Conservation (phyloP, 2,797 vertebrate species). For the Ptychadena robeensis region DNA sequence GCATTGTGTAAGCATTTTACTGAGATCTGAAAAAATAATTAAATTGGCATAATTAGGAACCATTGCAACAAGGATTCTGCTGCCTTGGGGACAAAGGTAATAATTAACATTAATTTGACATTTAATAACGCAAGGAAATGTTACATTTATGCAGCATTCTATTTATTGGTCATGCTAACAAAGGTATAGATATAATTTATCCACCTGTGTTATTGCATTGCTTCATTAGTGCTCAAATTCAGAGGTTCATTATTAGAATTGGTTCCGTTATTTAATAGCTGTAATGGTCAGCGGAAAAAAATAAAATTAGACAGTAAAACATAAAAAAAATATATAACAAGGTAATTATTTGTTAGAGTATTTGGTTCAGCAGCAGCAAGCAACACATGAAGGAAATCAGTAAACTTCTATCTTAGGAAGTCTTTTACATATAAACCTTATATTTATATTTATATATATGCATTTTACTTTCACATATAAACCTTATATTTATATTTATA, state of each 20-base stretch:
- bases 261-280: not conserved
- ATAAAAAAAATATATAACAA: not conserved
- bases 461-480: too few relatives aligned
- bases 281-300: not conserved
- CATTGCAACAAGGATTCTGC: not conserved
- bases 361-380: too few relatives aligned
- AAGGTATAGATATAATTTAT: not conserved
- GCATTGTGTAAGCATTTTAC: not conserved
- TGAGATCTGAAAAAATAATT: not conserved
- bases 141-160: not conserved
- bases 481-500: too few relatives aligned
- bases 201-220: not conserved
- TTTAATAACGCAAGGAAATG: slow-evolving; percentile 26
- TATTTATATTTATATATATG: too few relatives aligned
- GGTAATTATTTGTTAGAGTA: not conserved
- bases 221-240: not conserved
- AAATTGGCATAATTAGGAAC: slow-evolving; percentile 11
- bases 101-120: slow-evolving; percentile 42
- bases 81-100: slow-evolving; percentile 3
- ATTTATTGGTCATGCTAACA: not conserved
- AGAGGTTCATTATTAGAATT: not conserved
- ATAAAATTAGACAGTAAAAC: not conserved
- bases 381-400: not conserved
- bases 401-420: too few relatives aligned
- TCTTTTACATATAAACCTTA: too few relatives aligned